Evolutionary conservation across 2,113 vertebrate species (phyloP).

Genomic region (Mirza zaza): DNA sequence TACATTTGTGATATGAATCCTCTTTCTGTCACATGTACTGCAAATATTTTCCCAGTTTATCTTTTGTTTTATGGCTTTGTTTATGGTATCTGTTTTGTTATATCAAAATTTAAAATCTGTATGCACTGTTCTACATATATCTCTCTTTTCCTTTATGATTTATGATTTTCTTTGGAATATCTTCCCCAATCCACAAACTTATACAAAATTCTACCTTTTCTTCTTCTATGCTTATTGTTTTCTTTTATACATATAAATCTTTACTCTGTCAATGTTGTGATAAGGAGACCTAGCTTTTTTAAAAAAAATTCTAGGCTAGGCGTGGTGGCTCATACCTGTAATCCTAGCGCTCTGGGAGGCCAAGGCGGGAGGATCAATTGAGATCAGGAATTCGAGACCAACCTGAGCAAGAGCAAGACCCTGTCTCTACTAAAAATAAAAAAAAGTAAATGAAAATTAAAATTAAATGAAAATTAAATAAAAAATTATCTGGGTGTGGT

Average conservation of each 20-base stretch:
- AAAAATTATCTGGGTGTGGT: too few species aligned
- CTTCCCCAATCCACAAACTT: not conserved
- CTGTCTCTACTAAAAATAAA: too few species aligned
- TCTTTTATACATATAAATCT: constrained; percentile 26
- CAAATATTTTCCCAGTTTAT: not conserved
- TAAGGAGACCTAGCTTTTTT: not conserved
- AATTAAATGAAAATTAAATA: too few species aligned
- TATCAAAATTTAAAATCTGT: not conserved
- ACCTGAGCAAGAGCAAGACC: too few species aligned
- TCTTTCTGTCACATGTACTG: not conserved
- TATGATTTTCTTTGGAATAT: constrained; percentile 23
- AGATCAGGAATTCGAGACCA: too few species aligned
- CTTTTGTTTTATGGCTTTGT: not conserved
- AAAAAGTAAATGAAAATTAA: too few species aligned
- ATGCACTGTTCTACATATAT: not conserved
- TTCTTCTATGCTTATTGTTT: not conserved
- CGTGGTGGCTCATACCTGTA: too few species aligned
- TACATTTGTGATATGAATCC: not conserved
- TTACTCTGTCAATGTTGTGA: constrained; percentile 15
- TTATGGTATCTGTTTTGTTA: not conserved
- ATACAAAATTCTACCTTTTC: not conserved
- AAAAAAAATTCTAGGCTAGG: not conserved
- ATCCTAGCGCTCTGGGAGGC: too few species aligned
- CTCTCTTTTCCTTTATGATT: constrained; percentile 8
- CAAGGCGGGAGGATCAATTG: too few species aligned